A percentile compares a stretch with the other conserved stretches of the same genome.
Evolutionary conservation across 1,140 invertebrate genomes (phyloP).

Genomic region (Drosophila equinoxialis): DNA sequence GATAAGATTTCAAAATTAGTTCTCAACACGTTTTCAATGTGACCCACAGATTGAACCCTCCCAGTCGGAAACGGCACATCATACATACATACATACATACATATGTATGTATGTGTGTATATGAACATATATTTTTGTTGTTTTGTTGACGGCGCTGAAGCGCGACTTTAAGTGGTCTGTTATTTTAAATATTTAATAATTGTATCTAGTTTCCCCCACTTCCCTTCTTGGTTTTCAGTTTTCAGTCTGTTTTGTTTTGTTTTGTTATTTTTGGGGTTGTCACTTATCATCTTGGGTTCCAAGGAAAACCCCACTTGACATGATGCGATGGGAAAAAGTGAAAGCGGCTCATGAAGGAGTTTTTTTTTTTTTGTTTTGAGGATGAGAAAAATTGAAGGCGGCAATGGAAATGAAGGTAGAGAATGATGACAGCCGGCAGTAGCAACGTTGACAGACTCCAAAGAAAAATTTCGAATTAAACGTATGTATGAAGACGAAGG

Average conservation of each 20-base stretch:
- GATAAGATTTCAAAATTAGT: constrained; percentile 5
- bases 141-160: constrained; percentile 46
- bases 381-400: constrained; percentile 12
- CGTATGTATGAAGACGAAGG: background rate
- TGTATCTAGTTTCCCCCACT: constrained; percentile 74
- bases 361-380: background rate
- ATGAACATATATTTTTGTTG: background rate
- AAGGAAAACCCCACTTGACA: constrained; percentile 76
- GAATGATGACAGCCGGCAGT: constrained; percentile 43
- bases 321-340: constrained; percentile 59
- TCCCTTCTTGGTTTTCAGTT: constrained; percentile 29
- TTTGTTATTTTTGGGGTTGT: constrained; percentile 27
- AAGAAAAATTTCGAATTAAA: constrained; percentile 1
- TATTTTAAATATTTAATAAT: constrained; percentile 81
- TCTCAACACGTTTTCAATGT: background rate
- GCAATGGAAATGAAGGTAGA: background rate
- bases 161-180: constrained; percentile 71
- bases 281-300: constrained; percentile 51
- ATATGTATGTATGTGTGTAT: no score
- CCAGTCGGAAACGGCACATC: background rate
- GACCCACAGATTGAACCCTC: background rate
- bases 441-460: constrained; percentile 48
- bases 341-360: constrained; percentile 49
- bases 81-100: background rate
- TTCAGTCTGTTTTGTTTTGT: constrained; percentile 12